phyloP scores from a whole-genome alignment of 1,140 invertebrate genomes.

The Tetramorium parvispinum region DNA sequence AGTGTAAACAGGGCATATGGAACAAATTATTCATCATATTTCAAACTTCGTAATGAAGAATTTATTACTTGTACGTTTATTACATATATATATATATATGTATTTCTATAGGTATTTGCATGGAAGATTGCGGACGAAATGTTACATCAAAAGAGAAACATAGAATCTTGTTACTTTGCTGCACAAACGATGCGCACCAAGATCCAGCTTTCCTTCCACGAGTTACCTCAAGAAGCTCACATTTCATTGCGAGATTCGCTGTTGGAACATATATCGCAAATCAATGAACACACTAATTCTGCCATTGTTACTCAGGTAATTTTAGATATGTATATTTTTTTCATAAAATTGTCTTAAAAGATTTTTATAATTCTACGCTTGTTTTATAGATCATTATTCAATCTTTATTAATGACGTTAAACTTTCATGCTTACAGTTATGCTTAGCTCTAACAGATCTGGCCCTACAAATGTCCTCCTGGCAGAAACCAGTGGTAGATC shows the following conservation, averaged over 20 bases:
- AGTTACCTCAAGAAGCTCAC: constrained; percentile 95
- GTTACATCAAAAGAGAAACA: constrained; percentile 93
- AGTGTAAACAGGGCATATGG: too few relatives aligned
- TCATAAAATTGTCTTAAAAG: neutral
- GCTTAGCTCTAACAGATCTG: constrained; percentile 96
- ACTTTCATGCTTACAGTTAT: constrained; percentile 88
- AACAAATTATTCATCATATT: neutral
- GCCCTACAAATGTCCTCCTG: constrained; percentile 97
- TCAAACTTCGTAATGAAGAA: neutral
- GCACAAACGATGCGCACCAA: constrained; percentile 99
- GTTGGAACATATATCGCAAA: constrained; percentile 94
- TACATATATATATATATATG: neutral
- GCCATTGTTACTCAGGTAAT: constrained; percentile 95
- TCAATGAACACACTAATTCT: constrained; percentile 92
- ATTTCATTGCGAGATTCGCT: constrained; percentile 95
- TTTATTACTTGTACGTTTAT: neutral
- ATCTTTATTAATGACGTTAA: constrained; percentile 12
- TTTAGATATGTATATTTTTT: neutral
- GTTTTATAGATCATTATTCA: neutral
- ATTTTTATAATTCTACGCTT: neutral
- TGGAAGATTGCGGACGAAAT: constrained; percentile 98
- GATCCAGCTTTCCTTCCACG: constrained; percentile 96
- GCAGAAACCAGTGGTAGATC: constrained; percentile 94
- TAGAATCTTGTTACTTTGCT: constrained; percentile 98
- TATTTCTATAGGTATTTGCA: constrained; percentile 90